Evolutionary conservation across 53 echinoderm and acorn worm species (phyloP).

Genomic region (Pentamera pediparva): DNA sequence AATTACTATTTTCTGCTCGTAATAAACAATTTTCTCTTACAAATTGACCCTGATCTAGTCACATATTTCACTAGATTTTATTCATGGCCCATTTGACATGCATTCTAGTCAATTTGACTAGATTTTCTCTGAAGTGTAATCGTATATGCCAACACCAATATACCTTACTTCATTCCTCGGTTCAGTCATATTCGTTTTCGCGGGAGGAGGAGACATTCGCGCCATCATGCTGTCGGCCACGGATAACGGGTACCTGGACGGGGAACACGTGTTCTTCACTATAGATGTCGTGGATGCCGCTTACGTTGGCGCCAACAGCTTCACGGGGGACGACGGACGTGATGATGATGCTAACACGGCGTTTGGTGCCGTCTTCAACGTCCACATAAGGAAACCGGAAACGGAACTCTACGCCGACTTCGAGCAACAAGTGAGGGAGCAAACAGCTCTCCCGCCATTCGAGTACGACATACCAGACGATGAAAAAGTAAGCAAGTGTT

Average conservation of each 20-base stretch:
- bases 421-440: conserved; percentile 41
- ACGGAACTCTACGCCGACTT: conserved; percentile 40
- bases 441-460: conserved; percentile 39
- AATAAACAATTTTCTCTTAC: no score
- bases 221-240: conserved; percentile 58
- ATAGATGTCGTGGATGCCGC: conserved; percentile 46
- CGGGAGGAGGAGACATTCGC: conserved; percentile 58
- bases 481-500: not conserved
- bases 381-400: conserved; percentile 52
- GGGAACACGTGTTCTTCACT: conserved; percentile 61
- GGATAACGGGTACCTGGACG: conserved; percentile 48
- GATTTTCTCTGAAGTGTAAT: not conserved
- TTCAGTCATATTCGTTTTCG: conserved; percentile 55
- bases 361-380: conserved; percentile 51
- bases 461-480: conserved; percentile 24
- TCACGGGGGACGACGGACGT: conserved; percentile 72
- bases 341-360: conserved; percentile 51
- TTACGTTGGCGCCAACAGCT: conserved; percentile 43
- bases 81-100: no score
- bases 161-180: not conserved
- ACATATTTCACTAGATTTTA: no score
- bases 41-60: no score
- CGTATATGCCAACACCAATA: not conserved
- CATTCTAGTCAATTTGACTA: no score
- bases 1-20: no score